Conservation (phyloP, 2,797 vertebrate species). For the Hipposideros larvatus region DNA sequence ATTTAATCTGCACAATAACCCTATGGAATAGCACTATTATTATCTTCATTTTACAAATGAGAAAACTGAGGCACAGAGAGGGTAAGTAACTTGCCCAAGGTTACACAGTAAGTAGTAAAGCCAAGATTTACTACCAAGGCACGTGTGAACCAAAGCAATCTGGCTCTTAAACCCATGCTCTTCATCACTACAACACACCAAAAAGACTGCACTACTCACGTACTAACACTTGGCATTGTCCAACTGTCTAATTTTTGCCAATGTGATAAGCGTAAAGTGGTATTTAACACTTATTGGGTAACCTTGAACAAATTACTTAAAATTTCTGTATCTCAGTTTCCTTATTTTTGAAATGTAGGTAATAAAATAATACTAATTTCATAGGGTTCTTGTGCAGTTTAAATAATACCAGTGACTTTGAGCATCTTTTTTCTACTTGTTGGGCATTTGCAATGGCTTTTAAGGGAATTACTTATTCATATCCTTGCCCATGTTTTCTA, state of each 20-base stretch:
- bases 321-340: background rate
- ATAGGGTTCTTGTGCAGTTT: background rate
- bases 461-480: background rate
- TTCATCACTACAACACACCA: background rate
- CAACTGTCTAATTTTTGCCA: background rate
- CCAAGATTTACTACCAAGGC: background rate
- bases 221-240: background rate
- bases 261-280: background rate
- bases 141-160: background rate
- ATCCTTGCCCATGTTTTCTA: background rate
- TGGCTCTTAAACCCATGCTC: background rate
- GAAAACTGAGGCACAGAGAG: background rate
- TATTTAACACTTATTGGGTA: background rate
- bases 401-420: background rate
- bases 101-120: constrained; percentile 14
- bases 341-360: background rate
- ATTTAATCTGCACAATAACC: constrained; percentile 14
- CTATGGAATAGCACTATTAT: background rate
- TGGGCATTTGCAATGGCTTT: background rate
- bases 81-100: background rate
- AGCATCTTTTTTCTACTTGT: background rate
- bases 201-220: background rate
- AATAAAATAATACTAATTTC: constrained; percentile 25
- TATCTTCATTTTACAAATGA: background rate
- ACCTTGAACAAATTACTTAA: background rate